Evolutionary conservation across 2,797 vertebrate species (phyloP).

Genomic region (Tauraco hartlaubi): DNA sequence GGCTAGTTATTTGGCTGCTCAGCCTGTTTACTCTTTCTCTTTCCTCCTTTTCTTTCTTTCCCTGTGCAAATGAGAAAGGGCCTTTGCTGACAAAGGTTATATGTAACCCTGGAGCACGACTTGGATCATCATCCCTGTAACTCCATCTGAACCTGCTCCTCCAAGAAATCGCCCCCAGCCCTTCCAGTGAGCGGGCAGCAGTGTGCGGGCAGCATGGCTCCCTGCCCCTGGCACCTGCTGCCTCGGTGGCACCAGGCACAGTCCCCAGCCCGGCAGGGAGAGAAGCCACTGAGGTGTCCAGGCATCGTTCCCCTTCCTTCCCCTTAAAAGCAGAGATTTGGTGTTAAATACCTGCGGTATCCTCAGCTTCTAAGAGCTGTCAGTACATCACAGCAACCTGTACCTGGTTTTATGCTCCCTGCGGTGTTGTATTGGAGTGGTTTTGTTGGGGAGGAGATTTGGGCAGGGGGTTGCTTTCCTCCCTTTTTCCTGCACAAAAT

Average conservation of each 20-base stretch:
- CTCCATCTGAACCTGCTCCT: not conserved
- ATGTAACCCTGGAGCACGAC: not conserved
- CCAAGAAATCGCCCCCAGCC: not conserved
- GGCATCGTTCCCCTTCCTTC: not conserved
- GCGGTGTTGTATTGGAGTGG: no score
- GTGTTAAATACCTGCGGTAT: not conserved
- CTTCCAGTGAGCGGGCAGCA: not conserved
- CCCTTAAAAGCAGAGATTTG: not conserved
- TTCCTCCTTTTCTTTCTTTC: not conserved
- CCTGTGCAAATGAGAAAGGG: not conserved
- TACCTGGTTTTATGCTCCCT: not conserved
- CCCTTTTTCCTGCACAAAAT: not conserved
- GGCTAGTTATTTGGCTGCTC: slow-evolving; percentile 25
- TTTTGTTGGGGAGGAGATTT: not conserved
- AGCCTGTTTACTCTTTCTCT: slow-evolving; percentile 2
- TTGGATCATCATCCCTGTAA: not conserved
- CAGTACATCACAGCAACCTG: not conserved
- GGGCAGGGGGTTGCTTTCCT: not conserved
- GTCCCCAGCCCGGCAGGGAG: accelerated
- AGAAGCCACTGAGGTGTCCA: not conserved
- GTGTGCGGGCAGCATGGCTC: not conserved
- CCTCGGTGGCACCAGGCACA: accelerated
- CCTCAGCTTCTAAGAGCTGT: not conserved
- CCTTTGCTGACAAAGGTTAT: not conserved
- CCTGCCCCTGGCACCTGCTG: not conserved